Conservation (phyloP, 2,797 vertebrate genomes). For the Agapornis canus region DNA sequence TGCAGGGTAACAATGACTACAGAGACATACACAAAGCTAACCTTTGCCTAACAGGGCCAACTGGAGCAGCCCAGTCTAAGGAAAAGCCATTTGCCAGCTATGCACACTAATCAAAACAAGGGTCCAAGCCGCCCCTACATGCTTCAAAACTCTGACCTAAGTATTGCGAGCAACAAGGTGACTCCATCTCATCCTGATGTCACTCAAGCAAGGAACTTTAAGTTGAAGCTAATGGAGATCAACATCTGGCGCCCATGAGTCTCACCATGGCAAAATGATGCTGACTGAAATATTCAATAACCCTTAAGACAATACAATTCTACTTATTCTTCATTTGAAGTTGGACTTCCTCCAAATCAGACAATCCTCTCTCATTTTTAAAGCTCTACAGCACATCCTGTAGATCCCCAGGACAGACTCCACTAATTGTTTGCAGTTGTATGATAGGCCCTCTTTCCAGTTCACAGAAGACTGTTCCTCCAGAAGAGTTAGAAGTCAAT, state of each 20-base stretch:
- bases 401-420: not conserved
- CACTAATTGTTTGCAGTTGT: not conserved
- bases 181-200: not conserved
- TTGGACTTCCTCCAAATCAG: not conserved
- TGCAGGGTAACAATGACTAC: not conserved
- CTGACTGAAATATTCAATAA: not conserved
- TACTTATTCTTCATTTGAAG: not conserved
- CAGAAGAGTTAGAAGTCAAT: not conserved
- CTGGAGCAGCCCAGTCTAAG: not conserved
- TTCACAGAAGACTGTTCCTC: not conserved
- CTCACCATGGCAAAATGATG: not conserved
- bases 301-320: not conserved
- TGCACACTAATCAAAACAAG: not conserved
- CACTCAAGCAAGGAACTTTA: not conserved
- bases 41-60: accelerated
- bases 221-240: not conserved
- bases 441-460: not conserved
- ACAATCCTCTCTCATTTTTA: not conserved
- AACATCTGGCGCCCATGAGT: not conserved
- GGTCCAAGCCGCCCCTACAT: not conserved
- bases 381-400: not conserved
- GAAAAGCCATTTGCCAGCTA: not conserved
- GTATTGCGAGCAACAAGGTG: not conserved
- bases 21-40: not conserved
- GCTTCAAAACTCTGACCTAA: not conserved